phyloP scores from a whole-genome alignment of 2,113 vertebrate species.

The Calonectris borealis region DNA sequence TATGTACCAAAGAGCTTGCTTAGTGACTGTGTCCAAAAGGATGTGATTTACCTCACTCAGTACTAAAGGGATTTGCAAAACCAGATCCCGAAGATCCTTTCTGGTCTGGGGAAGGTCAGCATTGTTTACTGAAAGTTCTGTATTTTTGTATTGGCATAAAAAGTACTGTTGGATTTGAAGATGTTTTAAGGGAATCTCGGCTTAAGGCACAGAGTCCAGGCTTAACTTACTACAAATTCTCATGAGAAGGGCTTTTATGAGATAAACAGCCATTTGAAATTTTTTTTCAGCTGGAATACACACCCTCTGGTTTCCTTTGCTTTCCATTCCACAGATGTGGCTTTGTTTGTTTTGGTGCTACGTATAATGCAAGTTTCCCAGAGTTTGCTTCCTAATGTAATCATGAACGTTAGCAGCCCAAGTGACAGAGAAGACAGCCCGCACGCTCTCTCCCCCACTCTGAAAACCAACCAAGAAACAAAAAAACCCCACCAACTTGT shows the following conservation, averaged over 20 bases:
- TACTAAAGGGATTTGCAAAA: neutral
- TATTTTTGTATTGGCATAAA: neutral
- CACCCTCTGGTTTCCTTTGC: neutral
- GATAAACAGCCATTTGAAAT: neutral
- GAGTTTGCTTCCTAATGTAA: neutral
- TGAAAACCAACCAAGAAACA: neutral
- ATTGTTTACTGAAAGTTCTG: neutral
- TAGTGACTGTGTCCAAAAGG: neutral
- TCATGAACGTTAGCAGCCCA: neutral
- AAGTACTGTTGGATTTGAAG: neutral
- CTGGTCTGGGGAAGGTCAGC: neutral
- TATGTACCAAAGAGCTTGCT: neutral
- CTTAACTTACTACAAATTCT: neutral
- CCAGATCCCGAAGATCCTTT: neutral
- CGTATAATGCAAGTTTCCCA: neutral
- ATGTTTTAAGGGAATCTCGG: neutral
- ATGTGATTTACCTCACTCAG: neutral
- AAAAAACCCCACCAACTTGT: fast-evolving
- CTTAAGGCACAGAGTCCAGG: neutral
- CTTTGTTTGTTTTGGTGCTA: neutral
- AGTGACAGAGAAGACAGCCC: neutral
- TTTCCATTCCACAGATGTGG: neutral
- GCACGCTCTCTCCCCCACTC: fast-evolving
- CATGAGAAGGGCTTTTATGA: neutral
- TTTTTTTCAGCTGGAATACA: neutral